Conservation (phyloP, 2,113 vertebrate species). For the crab-eating macaque (Macaca fascicularis) region DNA sequence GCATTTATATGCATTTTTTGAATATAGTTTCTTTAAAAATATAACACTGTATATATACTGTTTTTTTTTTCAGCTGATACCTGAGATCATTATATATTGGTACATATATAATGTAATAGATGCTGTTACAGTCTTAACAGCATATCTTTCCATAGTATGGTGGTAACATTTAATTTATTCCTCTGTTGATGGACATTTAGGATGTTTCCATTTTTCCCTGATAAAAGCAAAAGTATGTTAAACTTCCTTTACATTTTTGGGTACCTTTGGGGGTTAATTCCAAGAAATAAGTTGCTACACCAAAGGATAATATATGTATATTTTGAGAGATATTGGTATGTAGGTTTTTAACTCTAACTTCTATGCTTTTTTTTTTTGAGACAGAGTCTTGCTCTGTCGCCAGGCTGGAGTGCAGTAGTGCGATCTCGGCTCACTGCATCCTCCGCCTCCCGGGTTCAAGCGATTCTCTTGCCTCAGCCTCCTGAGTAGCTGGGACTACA, state of each 20-base stretch:
- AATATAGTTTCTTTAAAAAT: not conserved
- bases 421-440: too few species aligned
- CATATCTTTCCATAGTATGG: not conserved
- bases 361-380: not conserved
- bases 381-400: too few species aligned
- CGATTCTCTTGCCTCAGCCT: too few species aligned
- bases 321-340: not conserved
- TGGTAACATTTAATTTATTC: not conserved
- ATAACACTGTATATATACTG: not conserved
- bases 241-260: not conserved
- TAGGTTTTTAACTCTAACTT: constrained; percentile 27
- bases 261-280: not conserved
- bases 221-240: not conserved
- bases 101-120: not conserved
- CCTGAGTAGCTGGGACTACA: too few species aligned
- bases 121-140: not conserved
- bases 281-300: not conserved
- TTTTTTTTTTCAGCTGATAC: not conserved
- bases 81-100: constrained; percentile 8
- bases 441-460: too few species aligned
- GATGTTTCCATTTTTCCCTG: not conserved
- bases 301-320: not conserved
- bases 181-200: not conserved
- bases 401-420: too few species aligned
- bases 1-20: not conserved